These are phyloP conservation scores for Leptestheria dahalacensis DNA, from an alignment of 1,140 invertebrate species.

Conservation along the genomic window DNA sequence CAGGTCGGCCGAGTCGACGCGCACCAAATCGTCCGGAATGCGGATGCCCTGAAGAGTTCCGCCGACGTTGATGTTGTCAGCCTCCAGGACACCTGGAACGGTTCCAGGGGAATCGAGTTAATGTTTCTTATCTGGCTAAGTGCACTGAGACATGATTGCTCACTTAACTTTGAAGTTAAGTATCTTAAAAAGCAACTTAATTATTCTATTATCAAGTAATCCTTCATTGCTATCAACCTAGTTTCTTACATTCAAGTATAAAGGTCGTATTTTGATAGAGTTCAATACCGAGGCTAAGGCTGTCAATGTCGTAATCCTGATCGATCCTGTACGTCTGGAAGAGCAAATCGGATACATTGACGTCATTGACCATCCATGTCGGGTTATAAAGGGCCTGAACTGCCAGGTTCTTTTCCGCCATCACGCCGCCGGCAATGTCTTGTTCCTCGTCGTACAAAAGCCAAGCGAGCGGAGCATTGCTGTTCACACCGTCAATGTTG, in stretches of 20 bases:
- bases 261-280: no score
- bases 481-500: not conserved
- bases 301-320: not conserved
- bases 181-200: no score
- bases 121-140: no score
- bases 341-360: not conserved
- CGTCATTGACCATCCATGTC: not conserved
- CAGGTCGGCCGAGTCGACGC: not conserved
- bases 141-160: no score
- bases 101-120: no score
- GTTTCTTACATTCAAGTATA: no score
- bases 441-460: not conserved
- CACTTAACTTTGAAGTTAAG: no score
- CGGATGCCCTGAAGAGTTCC: not conserved
- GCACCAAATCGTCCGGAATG: not conserved
- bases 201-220: no score
- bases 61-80: not conserved
- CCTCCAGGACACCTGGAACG: not conserved
- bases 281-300: not conserved
- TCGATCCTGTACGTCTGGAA: not conserved
- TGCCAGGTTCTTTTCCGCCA: not conserved
- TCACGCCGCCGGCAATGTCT: not conserved
- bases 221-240: no score
- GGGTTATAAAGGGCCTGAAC: not conserved
- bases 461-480: slow-evolving; percentile 1